Percentiles rank a stretch among this genome's conserved stretches.
These are phyloP conservation scores for Torymus texanus DNA, from an alignment of 2,888 invertebrate species.

Conservation along the genomic window DNA sequence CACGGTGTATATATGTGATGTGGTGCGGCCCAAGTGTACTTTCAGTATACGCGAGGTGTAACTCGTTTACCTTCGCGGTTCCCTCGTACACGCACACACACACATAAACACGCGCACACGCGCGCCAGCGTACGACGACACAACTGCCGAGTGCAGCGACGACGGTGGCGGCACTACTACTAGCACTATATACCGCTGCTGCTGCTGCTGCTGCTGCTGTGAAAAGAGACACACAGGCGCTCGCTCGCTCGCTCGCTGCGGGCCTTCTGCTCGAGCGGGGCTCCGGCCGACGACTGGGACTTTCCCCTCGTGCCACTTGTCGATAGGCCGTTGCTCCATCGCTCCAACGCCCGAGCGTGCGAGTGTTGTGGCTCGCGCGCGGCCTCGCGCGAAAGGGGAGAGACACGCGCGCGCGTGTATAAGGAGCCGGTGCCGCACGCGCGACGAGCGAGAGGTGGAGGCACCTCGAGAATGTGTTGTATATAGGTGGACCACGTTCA, in stretches of 20 bases:
- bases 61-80: constrained; percentile 70
- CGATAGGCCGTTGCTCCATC: constrained; percentile 58
- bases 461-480: too few species aligned
- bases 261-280: constrained; percentile 44
- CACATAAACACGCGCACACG: neutral
- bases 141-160: constrained; percentile 17
- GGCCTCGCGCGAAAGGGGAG: too few species aligned
- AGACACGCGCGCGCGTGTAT: too few species aligned
- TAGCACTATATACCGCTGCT: too few species aligned
- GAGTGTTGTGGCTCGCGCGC: constrained; percentile 14
- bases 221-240: too few species aligned
- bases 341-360: neutral
- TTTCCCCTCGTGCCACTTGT: constrained; percentile 63
- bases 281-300: constrained; percentile 54
- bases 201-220: too few species aligned
- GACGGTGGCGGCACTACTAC: neutral
- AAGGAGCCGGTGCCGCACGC: too few species aligned
- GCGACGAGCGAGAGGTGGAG: too few species aligned
- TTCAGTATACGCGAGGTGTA: constrained; percentile 37
- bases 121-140: constrained; percentile 10
- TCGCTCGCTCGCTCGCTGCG: neutral
- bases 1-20: neutral
- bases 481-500: too few species aligned
- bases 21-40: constrained; percentile 28
- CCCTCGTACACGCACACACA: constrained; percentile 55